Percentiles rank a stretch among this genome's conserved stretches.
These are phyloP conservation scores for Drosophila flavopinicola DNA, from an alignment of 2,888 invertebrate species.

Conservation along the genomic window DNA sequence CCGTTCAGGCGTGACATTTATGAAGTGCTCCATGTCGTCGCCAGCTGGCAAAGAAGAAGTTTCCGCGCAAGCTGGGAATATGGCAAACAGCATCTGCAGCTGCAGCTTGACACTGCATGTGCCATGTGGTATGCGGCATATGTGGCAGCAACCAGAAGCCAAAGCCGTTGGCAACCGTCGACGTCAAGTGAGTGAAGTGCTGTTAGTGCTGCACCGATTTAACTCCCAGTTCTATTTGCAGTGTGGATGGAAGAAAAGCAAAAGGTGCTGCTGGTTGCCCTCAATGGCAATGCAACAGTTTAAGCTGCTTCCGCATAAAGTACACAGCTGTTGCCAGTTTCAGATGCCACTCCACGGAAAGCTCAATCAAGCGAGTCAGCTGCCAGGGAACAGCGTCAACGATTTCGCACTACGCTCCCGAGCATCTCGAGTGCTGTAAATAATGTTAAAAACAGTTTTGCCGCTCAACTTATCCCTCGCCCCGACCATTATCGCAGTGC, in stretches of 20 bases:
- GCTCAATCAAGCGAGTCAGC: not conserved
- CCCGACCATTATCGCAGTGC: constrained; percentile 1
- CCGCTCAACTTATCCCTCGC: constrained; percentile 2
- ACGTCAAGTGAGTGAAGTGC: constrained; percentile 43
- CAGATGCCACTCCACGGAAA: not conserved
- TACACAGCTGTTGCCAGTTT: not conserved
- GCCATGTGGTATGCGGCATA: constrained; percentile 14
- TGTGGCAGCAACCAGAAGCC: constrained; percentile 16
- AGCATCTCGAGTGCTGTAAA: not conserved
- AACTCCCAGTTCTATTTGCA: constrained; percentile 18
- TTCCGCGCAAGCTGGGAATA: constrained; percentile 41
- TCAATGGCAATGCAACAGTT: constrained; percentile 27
- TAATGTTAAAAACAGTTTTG: constrained; percentile 5
- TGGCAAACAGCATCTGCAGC: constrained; percentile 17
- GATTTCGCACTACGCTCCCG: no score
- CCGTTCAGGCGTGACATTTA: constrained; percentile 46
- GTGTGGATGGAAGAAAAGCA: not conserved
- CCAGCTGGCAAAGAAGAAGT: constrained; percentile 17
- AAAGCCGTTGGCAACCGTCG: constrained; percentile 17
- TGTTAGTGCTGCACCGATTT: constrained; percentile 24
- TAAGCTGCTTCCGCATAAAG: constrained; percentile 2
- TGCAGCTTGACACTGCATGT: constrained; percentile 33
- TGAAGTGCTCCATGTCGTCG: constrained; percentile 56
- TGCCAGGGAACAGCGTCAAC: not conserved
- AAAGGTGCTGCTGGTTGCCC: constrained; percentile 3